Base-by-base conservation (phyloP, 2,113 vertebrate species). In the Onychostoma macrolepis region DNA sequence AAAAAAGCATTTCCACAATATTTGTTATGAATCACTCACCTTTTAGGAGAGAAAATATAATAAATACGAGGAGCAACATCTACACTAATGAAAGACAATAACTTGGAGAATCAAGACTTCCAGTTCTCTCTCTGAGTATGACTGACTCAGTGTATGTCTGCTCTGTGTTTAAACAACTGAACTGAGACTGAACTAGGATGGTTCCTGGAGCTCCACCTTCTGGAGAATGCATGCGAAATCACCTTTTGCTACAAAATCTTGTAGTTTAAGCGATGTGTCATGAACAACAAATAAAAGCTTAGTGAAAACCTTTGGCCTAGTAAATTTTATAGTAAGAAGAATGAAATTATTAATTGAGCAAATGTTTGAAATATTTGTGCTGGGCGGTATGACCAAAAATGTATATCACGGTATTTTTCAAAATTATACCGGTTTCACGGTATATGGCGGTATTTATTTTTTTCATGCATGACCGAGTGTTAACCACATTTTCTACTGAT, bases 191-290 rank as follows among this genome's bases (percentile, higher is more conserved):
- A 43, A 10, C 41, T 43, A 43, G 41, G 8, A 33, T 13, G 24
- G 24, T n/a, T 67, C 26, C 11, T 67, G 28, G 28, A 58, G 83
- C 67, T 75, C 67, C 53, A 74, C 50, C 43, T 74, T 72, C 76
- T 80, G 26, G 33, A 85, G 28, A 72, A 76, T 33, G 26, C 12
- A 69, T n/a, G 24, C 28, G 1, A 13, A 4, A 65, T 65, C 24
- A 65, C 43, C 7, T 9, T 36, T n/a, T 36, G 33, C 3, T 36
- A 36, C 33, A 36, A 36, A 3, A 36, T 36, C 36, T 50, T 1
- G 50, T 13, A 19, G n/a, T 53, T 19, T 53, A 5, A n/a, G 15
- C 13, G 0, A 1, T 17, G 48, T 50, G 15, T 50, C 15, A 0
- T 50, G 15, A 19, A 19, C 6, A 17, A 19, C 1, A 53, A 19